Evolutionary conservation across 2,888 invertebrate genomes (phyloP), one percentile per base, ranked within the genome.

Genomic region (Panzeria rudis): DNA sequence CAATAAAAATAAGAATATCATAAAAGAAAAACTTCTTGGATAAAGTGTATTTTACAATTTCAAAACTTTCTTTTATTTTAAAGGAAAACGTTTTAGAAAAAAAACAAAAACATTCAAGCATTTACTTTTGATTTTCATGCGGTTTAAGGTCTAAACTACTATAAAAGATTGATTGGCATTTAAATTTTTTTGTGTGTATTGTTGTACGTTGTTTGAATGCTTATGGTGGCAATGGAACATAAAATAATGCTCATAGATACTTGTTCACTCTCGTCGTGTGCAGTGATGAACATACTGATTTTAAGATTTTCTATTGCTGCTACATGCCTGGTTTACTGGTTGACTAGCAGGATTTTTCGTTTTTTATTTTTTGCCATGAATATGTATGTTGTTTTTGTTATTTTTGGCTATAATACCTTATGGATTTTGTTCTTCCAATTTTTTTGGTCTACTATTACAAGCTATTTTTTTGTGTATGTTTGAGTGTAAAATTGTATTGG

Each of bases 111-210:
- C 35, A 13, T 54, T 54, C 38, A 75, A 41, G 41, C 77, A 75
- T 85, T 85, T 82, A 85, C 82, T 82, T 82, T 85, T 85, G 82
- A 82, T 85, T 85, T 85, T 85, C 75, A 85, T 85, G 85, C 85
- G 82, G 85, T 85, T 85, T 85, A 85, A 82, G 82, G 82, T 82
- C 85, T 85, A 82, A 85, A 85, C 82, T 85, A 76, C 72, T 64
- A 47, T 56, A 47, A 61, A 85, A 81, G 81, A 85, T 85, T 85
- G 84, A 85, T 85, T 85, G 84, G 78, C 84, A 81, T 85, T 85
- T 81, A 73, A 78, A 69, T 81, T 56, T 84, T 76, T 69, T 44
- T 35, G 38, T 56, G 20, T 54, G 52, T 20, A 8, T 54, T 56
- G 68, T 66, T 66, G 76, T 73, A 85, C 81, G 81, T 81, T 81